Percentiles rank a stretch among this genome's conserved stretches.
These are phyloP conservation scores for Silurus asotus DNA, from an alignment of 2,113 vertebrate species.

Conservation along the genomic window DNA sequence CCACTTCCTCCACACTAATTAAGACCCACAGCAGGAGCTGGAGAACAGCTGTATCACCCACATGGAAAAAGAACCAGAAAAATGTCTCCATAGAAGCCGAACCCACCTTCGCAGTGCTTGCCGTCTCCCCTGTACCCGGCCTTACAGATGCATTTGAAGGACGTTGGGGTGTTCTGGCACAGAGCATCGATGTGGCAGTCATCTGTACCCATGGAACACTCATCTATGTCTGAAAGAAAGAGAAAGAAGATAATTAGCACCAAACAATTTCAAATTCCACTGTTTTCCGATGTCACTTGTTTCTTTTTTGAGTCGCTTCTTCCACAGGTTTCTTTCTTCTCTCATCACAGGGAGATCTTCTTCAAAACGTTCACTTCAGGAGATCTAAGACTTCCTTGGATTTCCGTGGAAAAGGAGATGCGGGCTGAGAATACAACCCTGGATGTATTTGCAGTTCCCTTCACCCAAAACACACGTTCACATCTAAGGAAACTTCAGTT, in stretches of 20 bases:
- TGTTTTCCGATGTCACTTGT: not conserved
- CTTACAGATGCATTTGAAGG: constrained; percentile 97
- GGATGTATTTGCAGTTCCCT: not conserved
- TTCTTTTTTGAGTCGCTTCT: not conserved
- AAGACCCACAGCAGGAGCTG: constrained; percentile 49
- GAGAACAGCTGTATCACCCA: constrained; percentile 50
- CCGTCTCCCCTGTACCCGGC: constrained; percentile 94
- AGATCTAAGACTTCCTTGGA: not conserved
- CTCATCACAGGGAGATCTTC: not conserved
- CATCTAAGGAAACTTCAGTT: not conserved
- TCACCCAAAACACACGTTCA: not conserved
- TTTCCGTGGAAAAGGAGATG: not conserved
- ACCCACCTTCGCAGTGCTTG: constrained; percentile 91
- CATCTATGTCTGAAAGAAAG: constrained; percentile 80
- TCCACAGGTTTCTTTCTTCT: not conserved
- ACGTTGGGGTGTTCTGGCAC: constrained; percentile 93
- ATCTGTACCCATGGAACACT: constrained; percentile 87
- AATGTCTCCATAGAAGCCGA: not conserved
- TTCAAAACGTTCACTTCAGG: not conserved
- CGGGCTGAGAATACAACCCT: not conserved
- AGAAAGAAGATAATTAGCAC: not conserved
- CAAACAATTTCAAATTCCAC: not conserved
- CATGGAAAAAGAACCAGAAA: not conserved
- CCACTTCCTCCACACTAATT: constrained; percentile 71
- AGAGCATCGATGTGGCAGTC: constrained; percentile 97